Evolutionary conservation across 1,140 invertebrate genomes (phyloP), one percentile per base, ranked within the genome.

Genomic region (Zelostemma sp.): DNA sequence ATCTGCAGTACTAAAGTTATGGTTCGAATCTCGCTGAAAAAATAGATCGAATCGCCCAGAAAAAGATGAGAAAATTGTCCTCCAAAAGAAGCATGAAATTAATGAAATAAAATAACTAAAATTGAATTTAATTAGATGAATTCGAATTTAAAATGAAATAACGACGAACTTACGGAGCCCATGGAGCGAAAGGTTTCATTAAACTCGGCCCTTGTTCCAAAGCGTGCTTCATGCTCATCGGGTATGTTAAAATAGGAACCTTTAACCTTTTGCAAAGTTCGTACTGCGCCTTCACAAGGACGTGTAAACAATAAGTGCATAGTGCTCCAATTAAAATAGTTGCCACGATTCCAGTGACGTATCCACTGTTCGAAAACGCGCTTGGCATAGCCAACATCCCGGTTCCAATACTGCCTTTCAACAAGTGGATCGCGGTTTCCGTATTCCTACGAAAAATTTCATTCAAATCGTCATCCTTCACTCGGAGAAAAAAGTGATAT

Each of bases 351-450:
- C 93, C 91, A 19, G 89, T 84, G 0, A 90, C 46, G 38, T 93
- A 88, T 18, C 95, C 95, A 35, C 94, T 88, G 78, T 96, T 91
- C 45, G 86, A 86, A 64, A 96, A 92, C 0, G 95, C 95, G 74
- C 91, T 89, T 1, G 95, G 93, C 93, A 97, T 96, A 12, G 95
- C 95, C 45, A 97, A 78, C 41, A 97, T 93, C 4, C 95, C 95
- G 0, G 95, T 96, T 4, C 95, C 95, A 51, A 97, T 88, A 76
- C 95, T 95, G 16, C 93, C 93, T 76, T 95, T 95, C 14, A 95
- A 79, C 62, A 95, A 80, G 78, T 95, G 93, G 65, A 95, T 90
- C 65, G 95, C 85, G 0, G 93, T 95, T 58, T 94, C 93, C 18
- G 84, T 83, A 82, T 93, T 93, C 48, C 93, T 94, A 75, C 8